phyloP scores from a whole-genome alignment of 2,113 vertebrate genomes.

The Electrona antarctica region DNA sequence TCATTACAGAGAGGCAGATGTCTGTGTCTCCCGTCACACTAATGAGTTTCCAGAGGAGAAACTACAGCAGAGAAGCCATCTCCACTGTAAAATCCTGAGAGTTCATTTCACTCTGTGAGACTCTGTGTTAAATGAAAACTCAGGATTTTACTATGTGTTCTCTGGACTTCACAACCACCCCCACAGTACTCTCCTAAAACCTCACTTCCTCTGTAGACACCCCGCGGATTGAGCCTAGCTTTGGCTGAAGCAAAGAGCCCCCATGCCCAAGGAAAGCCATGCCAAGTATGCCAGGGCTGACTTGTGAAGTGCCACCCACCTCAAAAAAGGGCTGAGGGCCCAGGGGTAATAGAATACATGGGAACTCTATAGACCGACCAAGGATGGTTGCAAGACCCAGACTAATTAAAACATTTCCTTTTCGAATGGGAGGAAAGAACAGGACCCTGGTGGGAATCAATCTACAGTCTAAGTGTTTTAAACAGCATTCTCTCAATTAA shows the following conservation, averaged over 20 bases:
- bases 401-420: not conserved
- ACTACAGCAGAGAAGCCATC: not conserved
- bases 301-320: slow-evolving; percentile 31
- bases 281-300: slow-evolving; percentile 40
- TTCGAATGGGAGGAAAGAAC: not conserved
- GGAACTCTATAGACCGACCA: slow-evolving; percentile 6
- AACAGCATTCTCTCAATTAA: not conserved
- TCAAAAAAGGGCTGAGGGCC: not conserved
- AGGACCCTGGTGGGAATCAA: not conserved
- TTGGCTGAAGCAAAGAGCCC: slow-evolving; percentile 43
- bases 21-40: slow-evolving; percentile 44
- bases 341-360: slow-evolving; percentile 16
- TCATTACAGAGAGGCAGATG: slow-evolving; percentile 34
- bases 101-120: no score
- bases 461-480: not conserved
- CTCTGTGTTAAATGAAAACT: no score
- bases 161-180: no score
- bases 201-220: slow-evolving; percentile 28
- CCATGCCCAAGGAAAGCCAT: slow-evolving; percentile 17
- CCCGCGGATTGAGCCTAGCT: slow-evolving; percentile 44
- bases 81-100: not conserved
- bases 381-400: slow-evolving; percentile 1
- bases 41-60: slow-evolving; percentile 47
- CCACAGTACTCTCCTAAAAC: not conserved
- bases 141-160: no score